These are phyloP conservation scores for Chaetodon trifascialis DNA, from an alignment of 2,113 vertebrate species.

Conservation along the genomic window DNA sequence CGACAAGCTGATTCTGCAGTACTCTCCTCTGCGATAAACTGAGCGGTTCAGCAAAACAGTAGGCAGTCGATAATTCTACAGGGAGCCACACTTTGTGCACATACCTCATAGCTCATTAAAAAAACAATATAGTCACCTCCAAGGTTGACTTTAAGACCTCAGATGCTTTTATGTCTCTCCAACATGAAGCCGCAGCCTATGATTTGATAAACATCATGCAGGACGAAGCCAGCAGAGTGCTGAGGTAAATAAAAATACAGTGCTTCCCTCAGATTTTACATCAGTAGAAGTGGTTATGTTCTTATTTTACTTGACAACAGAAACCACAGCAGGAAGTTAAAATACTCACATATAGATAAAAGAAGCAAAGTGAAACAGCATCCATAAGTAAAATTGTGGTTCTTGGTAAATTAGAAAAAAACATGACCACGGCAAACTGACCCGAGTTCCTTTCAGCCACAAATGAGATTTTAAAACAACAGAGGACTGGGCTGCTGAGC, in stretches of 20 bases:
- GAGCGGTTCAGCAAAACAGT: slow-evolving; percentile 34
- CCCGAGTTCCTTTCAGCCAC: neutral
- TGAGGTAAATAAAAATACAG: slow-evolving; percentile 35
- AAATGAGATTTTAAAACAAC: slow-evolving; percentile 25
- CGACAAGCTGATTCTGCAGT: slow-evolving; percentile 49
- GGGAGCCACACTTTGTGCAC: slow-evolving; percentile 46
- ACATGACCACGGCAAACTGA: neutral
- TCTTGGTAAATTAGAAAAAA: slow-evolving; percentile 4
- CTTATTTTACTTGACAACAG: slow-evolving; percentile 2
- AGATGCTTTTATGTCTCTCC: slow-evolving; percentile 12
- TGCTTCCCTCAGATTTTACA: slow-evolving; percentile 39
- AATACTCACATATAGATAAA: neutral
- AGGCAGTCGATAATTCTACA: slow-evolving; percentile 41
- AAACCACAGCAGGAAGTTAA: neutral
- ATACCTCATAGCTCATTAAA: slow-evolving; percentile 61
- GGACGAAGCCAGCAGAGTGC: slow-evolving; percentile 1
- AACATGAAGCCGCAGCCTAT: slow-evolving; percentile 15
- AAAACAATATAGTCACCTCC: slow-evolving; percentile 27
- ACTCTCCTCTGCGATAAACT: slow-evolving; percentile 9
- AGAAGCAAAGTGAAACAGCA: neutral
- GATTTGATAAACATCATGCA: slow-evolving; percentile 2
- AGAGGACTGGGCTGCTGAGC: neutral
- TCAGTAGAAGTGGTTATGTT: slow-evolving; percentile 23
- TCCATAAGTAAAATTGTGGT: neutral
- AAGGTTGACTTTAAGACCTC: slow-evolving; percentile 19